Base-by-base conservation (phyloP, 64 coral and sea anemone genomes). In the Montipora efflorescens region DNA sequence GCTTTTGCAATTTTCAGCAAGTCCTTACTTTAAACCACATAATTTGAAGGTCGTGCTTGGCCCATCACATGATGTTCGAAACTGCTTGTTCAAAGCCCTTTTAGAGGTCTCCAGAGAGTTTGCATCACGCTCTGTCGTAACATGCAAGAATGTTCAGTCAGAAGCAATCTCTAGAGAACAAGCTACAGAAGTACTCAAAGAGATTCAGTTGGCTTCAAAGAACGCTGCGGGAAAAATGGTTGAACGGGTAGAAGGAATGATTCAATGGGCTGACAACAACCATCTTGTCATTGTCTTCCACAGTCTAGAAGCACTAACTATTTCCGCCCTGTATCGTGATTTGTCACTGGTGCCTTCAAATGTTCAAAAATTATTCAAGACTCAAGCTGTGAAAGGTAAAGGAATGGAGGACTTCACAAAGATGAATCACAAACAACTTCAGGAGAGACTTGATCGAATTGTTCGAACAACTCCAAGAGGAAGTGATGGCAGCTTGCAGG, bases 21-120 rank as follows among this genome's bases (percentile, higher is more conserved):
- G 92, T 75, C 92, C 93, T n/a, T 97, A 55, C 36, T 97, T 97
- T 36, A 93, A 93, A 86, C 50, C 89, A 36, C 57, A 47, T 11
- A 97, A 97, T 78, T 87, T 97, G 15, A 87, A 87, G 22, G 69
- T 69, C 5, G 94, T 94, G 83, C 55, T 90, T 23, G 83, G 90
- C 11, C 78, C 75, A 45, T 66, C 76, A 43, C 87, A 85, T 48
- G 91, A 90, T 76, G 91, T 96, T 3, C 95, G 95, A 16, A 94
- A 83, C 74, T 83, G 94, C 50, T 83, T 97, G 43, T 90, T 94
- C 71, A 79, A 69, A 64, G 89, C 92, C 16, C 92, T 97, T 64
- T 79, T 97, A 10, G 92, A 97, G 20, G 95, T 96, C 12, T 96
- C 95, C 7, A 90, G 84, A 81, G 91, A 91, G 59, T 97, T 97